A percentile compares a stretch with the other conserved stretches of the same genome.
These are phyloP conservation scores for Bombus sibiricus DNA, from an alignment of 1,140 invertebrate species.

Conservation along the genomic window DNA sequence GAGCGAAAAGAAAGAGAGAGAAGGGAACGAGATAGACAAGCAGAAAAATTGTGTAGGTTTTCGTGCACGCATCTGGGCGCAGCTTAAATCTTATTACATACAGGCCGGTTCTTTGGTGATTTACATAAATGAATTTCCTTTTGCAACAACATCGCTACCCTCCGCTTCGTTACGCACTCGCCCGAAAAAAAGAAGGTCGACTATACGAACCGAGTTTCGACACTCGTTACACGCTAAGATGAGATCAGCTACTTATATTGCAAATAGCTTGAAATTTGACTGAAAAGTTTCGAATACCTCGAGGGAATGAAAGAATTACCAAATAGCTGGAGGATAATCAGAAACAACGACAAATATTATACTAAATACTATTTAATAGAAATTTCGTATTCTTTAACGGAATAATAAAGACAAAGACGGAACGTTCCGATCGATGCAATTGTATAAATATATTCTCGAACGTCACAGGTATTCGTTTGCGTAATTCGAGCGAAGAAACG, in stretches of 20 bases:
- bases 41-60: conserved; percentile 34
- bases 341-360: too few species aligned
- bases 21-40: not conserved
- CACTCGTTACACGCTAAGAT: not conserved
- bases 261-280: not conserved
- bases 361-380: too few species aligned
- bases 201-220: not conserved
- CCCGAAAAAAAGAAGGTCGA: not conserved
- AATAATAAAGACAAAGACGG: not conserved
- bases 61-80: not conserved
- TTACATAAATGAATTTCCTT: conserved; percentile 37
- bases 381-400: too few species aligned
- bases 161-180: conserved; percentile 11
- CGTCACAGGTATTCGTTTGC: not conserved
- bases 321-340: too few species aligned
- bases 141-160: conserved; percentile 1
- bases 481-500: not conserved
- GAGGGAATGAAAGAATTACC: too few species aligned
- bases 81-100: conserved; percentile 16
- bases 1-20: not conserved
- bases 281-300: too few species aligned
- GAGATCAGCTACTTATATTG: not conserved
- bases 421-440: not conserved
- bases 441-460: not conserved
- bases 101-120: not conserved